These are phyloP conservation scores for Trochalopteron elliotii DNA, from an alignment of 2,113 vertebrate genomes.

Conservation along the genomic window DNA sequence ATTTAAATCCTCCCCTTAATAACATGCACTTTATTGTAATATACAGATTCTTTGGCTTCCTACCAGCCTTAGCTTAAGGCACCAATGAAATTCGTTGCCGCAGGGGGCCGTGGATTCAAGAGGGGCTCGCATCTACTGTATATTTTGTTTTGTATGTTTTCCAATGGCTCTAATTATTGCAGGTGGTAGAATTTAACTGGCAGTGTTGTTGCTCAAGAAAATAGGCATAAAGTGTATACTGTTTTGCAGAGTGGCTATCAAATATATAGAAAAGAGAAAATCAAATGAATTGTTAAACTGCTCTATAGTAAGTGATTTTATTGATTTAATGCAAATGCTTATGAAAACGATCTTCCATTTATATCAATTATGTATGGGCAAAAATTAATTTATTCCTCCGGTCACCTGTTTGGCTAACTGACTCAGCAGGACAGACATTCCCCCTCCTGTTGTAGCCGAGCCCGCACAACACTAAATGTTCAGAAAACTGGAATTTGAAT, in stretches of 20 bases:
- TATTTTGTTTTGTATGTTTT: conserved; percentile 60
- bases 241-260: conserved; percentile 39
- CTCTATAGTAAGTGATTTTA: conserved; percentile 69
- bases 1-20: conserved; percentile 70
- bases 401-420: conserved; percentile 61
- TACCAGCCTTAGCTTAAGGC: conserved; percentile 63
- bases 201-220: conserved; percentile 42
- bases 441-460: not conserved
- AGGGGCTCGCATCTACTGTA: conserved; percentile 43
- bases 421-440: conserved; percentile 38
- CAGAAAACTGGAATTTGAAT: conserved; percentile 1
- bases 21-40: conserved; percentile 67
- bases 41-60: conserved; percentile 67
- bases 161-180: conserved; percentile 60
- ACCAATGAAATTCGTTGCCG: conserved; percentile 51
- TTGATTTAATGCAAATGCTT: conserved; percentile 72
- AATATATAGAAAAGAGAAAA: conserved; percentile 62
- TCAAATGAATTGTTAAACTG: conserved; percentile 69
- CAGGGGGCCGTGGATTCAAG: conserved; percentile 41
- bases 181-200: conserved; percentile 59
- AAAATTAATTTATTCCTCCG: conserved; percentile 74
- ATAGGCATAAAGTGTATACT: conserved; percentile 53
- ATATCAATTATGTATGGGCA: conserved; percentile 67
- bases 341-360: conserved; percentile 68
- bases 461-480: not conserved